A percentile compares a stretch with the other conserved stretches of the same genome.
These are phyloP conservation scores for Lithophane semibrunnea DNA, from an alignment of 2,888 invertebrate genomes.

Conservation along the genomic window DNA sequence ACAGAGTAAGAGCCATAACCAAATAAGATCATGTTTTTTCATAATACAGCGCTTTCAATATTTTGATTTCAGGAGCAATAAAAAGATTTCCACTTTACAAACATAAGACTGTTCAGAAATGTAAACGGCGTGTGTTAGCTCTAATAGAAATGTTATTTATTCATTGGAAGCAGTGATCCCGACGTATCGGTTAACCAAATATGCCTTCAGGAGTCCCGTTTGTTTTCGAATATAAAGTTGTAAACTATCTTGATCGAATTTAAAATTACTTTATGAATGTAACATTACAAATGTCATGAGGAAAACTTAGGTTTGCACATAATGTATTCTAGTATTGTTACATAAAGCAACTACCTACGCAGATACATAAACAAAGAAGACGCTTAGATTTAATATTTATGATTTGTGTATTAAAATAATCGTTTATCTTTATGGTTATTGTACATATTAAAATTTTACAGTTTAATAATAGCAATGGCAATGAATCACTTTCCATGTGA, in stretches of 20 bases:
- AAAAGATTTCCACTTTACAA: constrained; percentile 50
- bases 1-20: too few species aligned
- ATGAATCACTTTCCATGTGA: constrained; percentile 33
- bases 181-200: constrained; percentile 70
- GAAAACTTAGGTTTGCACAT: constrained; percentile 19
- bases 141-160: constrained; percentile 72
- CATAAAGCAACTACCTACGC: constrained; percentile 20
- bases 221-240: constrained; percentile 55
- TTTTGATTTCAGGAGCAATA: constrained; percentile 37
- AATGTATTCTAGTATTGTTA: constrained; percentile 19
- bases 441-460: constrained; percentile 20
- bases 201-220: constrained; percentile 71
- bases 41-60: background rate
- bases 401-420: constrained; percentile 37
- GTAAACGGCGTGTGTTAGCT: constrained; percentile 47
- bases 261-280: constrained; percentile 64
- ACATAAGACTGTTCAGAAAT: constrained; percentile 55
- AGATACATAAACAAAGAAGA: constrained; percentile 13
- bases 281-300: constrained; percentile 52
- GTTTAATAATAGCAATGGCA: constrained; percentile 42
- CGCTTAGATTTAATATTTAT: constrained; percentile 34
- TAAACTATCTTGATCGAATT: constrained; percentile 62
- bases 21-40: background rate
- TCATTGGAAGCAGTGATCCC: constrained; percentile 73
- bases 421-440: constrained; percentile 33